Evolutionary conservation across 2,797 vertebrate species (phyloP).

Genomic region (Anniella stebbinsi): DNA sequence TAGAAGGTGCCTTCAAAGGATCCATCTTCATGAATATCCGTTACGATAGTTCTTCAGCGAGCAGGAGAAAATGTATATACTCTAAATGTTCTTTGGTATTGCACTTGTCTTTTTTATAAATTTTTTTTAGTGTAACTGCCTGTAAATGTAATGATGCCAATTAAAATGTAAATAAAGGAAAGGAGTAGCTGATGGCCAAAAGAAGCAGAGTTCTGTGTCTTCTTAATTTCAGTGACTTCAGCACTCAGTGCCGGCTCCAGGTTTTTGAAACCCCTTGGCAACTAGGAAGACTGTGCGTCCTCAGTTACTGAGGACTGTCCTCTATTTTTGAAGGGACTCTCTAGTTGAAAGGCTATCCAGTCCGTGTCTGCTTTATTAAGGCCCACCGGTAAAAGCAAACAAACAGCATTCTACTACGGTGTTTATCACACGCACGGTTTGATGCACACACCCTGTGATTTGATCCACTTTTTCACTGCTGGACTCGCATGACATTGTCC

Average conservation of each 20-base stretch:
- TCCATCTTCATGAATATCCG: background rate
- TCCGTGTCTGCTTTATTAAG: too few species aligned
- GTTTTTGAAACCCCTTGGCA: background rate
- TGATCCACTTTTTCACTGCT: too few species aligned
- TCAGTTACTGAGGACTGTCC: too few species aligned
- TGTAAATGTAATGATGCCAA: background rate
- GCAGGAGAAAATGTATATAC: background rate
- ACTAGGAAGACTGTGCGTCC: too few species aligned
- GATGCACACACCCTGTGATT: too few species aligned
- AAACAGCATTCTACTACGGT: too few species aligned
- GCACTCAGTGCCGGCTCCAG: background rate
- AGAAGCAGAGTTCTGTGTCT: conserved; percentile 17
- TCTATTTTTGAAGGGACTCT: too few species aligned
- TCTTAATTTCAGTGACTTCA: conserved; percentile 49
- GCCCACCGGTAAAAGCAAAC: too few species aligned
- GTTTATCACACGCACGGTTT: too few species aligned
- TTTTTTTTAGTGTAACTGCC: background rate
- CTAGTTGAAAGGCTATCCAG: too few species aligned
- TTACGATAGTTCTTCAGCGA: background rate
- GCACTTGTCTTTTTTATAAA: background rate
- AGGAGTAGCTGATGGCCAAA: accelerated
- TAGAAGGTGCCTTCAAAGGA: background rate
- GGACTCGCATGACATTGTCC: too few species aligned
- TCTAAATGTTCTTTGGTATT: background rate
- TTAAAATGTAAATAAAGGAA: background rate